These are phyloP conservation scores for Hippocampus barbouri DNA, from an alignment of 2,113 vertebrate species.

Conservation along the genomic window DNA sequence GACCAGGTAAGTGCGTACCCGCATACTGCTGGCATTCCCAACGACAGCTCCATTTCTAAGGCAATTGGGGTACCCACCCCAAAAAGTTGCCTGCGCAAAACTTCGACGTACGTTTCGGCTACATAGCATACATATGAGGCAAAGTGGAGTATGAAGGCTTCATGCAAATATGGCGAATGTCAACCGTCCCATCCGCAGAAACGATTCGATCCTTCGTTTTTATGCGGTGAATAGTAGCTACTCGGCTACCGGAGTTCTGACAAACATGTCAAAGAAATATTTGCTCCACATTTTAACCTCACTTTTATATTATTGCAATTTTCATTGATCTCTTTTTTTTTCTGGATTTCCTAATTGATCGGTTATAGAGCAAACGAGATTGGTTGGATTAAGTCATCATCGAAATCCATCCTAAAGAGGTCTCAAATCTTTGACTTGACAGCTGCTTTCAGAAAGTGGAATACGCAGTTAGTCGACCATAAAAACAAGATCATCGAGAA, in stretches of 20 bases:
- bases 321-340: not conserved
- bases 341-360: not conserved
- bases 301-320: slow-evolving; percentile 1
- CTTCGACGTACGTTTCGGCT: slow-evolving; percentile 38
- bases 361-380: not conserved
- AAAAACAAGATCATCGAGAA: not conserved
- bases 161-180: slow-evolving; percentile 50
- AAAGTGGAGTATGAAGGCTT: slow-evolving; percentile 40
- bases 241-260: not conserved
- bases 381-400: slow-evolving; percentile 1
- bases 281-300: not conserved
- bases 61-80: slow-evolving; percentile 10
- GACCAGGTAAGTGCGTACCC: slow-evolving; percentile 60
- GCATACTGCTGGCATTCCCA: slow-evolving; percentile 22
- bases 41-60: slow-evolving; percentile 21
- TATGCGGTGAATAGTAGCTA: not conserved
- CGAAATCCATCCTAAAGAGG: not conserved
- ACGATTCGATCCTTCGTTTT: slow-evolving; percentile 1
- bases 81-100: slow-evolving; percentile 51
- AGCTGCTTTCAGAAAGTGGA: not conserved
- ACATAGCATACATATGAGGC: slow-evolving; percentile 13
- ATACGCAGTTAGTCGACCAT: not conserved
- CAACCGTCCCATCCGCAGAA: slow-evolving; percentile 25
- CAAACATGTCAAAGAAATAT: not conserved
- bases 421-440: not conserved